Base-by-base conservation (phyloP, 2,888 invertebrate genomes). In the Acleris laterana region DNA sequence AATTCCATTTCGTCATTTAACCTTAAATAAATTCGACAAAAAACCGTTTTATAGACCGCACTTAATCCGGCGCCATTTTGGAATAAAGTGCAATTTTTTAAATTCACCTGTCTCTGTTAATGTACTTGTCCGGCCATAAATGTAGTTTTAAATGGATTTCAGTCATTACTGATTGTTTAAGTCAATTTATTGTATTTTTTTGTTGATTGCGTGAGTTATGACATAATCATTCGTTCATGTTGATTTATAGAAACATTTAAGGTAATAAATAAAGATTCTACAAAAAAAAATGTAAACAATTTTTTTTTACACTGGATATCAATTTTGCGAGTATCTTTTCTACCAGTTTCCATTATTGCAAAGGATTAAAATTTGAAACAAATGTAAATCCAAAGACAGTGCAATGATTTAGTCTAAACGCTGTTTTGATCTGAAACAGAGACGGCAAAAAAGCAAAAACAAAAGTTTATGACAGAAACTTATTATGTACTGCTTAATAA, bases 91-190 rank as follows among this genome's bases (percentile, higher is more conserved):
- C 6, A 42, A 63, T 42, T 61, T 51, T 57, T 49, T 57, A 69
- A 69, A 69, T 63, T 55, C 61, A 68, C 28, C 64, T 70, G 68
- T 68, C 59, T 53, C 28, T 42, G 52, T 51, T 69, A 64, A 57
- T 46, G 25, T 38, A 48, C 55, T 70, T 65, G 74, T 74, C 32
- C 74, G 63, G 69, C 81, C 82, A 77, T 83, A 82, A 72, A 81
- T 75, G 81, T 76, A 70, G 75, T 78, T 75, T 74, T 81, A 76
- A 81, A 82, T 79, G 75, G 69, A 74, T 80, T 78, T 79, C 71
- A 72, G 73, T 77, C 68, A 68, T 38, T 76, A 77, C 68, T 69
- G 72, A 77, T 72, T 72, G 71, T 72, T 57, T 46, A 62, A 70
- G 69, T 72, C 71, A 70, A 67, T 73, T 72, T 38, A 38, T 73